Conservation (phyloP, 1,140 invertebrate genomes). For the Yoshiicerus persimilis region DNA sequence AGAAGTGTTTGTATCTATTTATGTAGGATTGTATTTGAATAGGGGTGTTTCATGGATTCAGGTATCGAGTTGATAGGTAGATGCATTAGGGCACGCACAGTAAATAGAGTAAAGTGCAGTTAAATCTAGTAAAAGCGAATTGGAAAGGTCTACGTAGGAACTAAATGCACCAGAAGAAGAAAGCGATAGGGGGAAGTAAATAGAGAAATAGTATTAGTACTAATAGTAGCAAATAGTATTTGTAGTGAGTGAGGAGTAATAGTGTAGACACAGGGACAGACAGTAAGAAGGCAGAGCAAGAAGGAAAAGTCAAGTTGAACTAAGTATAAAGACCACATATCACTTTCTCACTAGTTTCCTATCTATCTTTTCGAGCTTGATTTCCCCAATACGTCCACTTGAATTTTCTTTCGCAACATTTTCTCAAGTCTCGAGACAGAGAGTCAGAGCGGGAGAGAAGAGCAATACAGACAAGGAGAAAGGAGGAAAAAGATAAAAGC, state of each 20-base stretch:
- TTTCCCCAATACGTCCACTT: conserved; percentile 16
- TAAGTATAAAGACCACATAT: conserved; percentile 12
- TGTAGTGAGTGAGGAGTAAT: not conserved
- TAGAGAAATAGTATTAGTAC: too few relatives aligned
- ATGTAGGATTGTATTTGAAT: too few relatives aligned
- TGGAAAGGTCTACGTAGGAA: not conserved
- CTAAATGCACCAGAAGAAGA: not conserved
- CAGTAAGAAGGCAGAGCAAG: not conserved
- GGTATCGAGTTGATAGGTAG: not conserved
- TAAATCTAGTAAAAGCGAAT: not conserved
- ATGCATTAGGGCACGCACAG: not conserved
- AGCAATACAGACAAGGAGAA: not conserved
- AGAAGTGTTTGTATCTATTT: not conserved
- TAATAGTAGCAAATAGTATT: not conserved
- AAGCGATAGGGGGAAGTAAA: not conserved
- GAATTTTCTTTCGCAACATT: not conserved
- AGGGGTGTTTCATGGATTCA: too few relatives aligned
- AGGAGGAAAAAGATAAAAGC: conserved; percentile 14
- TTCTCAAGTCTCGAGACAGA: not conserved
- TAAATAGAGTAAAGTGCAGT: not conserved
- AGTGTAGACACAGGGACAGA: not conserved
- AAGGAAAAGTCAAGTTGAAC: conserved; percentile 3
- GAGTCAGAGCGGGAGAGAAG: not conserved
- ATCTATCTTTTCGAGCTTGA: conserved; percentile 20
- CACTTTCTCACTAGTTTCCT: conserved; percentile 16